Evolutionary conservation across 2,113 vertebrate species (phyloP).

Genomic region (Dunckerocampus dactyliophorus): DNA sequence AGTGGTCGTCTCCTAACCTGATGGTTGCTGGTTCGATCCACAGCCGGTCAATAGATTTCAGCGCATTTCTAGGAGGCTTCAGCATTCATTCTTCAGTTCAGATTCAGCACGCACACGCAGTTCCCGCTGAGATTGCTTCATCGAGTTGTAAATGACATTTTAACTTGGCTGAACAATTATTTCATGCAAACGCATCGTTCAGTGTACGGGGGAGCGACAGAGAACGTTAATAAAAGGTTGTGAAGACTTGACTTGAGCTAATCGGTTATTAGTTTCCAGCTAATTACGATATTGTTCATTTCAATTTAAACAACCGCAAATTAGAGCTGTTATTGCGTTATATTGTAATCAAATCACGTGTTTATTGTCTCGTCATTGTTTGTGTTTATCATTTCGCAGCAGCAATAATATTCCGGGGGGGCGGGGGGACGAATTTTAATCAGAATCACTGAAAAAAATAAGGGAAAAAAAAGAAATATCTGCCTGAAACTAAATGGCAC

Average conservation of each 20-base stretch:
- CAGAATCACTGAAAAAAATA: neutral
- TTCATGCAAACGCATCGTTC: neutral
- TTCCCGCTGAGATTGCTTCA: too few relatives aligned
- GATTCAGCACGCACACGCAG: too few relatives aligned
- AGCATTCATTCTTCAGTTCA: too few relatives aligned
- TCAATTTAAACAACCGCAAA: too few relatives aligned
- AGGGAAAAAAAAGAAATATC: constrained; percentile 12
- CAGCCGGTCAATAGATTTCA: too few relatives aligned
- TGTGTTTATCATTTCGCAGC: neutral
- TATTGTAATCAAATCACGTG: neutral
- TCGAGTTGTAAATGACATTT: neutral
- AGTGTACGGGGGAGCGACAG: too few relatives aligned
- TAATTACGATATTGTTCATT: neutral
- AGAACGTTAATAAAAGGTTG: too few relatives aligned
- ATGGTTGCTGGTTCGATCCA: too few relatives aligned
- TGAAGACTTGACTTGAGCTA: neutral
- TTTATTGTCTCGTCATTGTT: neutral
- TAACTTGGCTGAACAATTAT: neutral
- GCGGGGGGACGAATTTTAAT: neutral
- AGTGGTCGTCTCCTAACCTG: too few relatives aligned
- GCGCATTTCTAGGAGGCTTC: too few relatives aligned
- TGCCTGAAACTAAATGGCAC: constrained; percentile 19
- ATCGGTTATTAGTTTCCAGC: neutral
- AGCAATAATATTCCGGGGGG: neutral
- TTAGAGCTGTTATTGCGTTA: too few relatives aligned